phyloP scores from a whole-genome alignment of 2,888 invertebrate species.

The Watsonalla binaria region DNA sequence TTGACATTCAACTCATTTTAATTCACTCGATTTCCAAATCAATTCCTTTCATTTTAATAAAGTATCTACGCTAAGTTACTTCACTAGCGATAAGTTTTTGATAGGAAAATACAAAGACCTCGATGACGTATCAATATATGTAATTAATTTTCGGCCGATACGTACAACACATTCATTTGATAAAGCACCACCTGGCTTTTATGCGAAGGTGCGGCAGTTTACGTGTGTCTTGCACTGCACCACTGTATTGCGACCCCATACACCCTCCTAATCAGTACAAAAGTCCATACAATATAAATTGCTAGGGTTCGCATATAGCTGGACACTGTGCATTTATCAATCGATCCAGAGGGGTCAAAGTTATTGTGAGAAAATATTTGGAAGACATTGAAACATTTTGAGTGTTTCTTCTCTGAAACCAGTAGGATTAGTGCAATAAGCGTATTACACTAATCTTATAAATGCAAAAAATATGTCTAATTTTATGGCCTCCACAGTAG shows the following conservation, averaged over 20 bases:
- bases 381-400: not conserved
- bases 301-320: not conserved
- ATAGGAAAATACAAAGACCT: conserved; percentile 15
- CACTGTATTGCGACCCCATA: not conserved
- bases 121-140: conserved; percentile 21
- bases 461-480: too few species aligned
- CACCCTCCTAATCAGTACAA: not conserved
- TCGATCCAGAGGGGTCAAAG: not conserved
- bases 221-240: conserved; percentile 1
- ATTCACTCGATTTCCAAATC: too few species aligned
- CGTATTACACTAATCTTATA: too few species aligned
- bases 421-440: too few species aligned
- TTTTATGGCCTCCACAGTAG: too few species aligned
- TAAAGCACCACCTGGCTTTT: conserved; percentile 32
- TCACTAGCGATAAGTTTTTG: too few species aligned
- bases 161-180: conserved; percentile 36
- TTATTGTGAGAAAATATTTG: conserved; percentile 1
- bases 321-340: not conserved
- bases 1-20: too few species aligned
- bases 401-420: not conserved
- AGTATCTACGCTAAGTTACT: too few species aligned
- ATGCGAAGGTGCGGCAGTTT: conserved; percentile 28
- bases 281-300: not conserved
- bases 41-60: too few species aligned
- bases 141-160: conserved; percentile 35